phyloP scores from a whole-genome alignment of 2,113 vertebrate species.

The Capreolus pygargus region DNA sequence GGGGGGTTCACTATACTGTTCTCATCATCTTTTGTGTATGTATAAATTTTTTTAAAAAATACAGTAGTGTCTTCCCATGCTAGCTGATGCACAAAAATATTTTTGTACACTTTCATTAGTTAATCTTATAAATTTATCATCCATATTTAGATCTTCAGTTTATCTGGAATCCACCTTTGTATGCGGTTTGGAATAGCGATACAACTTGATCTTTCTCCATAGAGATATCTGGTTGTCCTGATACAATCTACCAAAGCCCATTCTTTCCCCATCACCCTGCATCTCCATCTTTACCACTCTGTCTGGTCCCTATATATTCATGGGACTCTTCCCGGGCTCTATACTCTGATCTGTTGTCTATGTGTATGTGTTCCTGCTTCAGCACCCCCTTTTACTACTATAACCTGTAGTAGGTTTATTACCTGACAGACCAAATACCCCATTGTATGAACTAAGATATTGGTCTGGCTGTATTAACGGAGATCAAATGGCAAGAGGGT shows the following conservation, averaged over 20 bases:
- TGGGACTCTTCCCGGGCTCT: background rate
- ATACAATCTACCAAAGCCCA: background rate
- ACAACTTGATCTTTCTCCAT: background rate
- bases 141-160: background rate
- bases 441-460: background rate
- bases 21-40: background rate
- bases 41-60: background rate
- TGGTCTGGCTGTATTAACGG: background rate
- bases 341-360: background rate
- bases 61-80: background rate
- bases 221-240: background rate
- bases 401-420: background rate
- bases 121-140: background rate
- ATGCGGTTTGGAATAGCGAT: background rate
- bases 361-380: background rate
- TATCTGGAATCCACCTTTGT: background rate
- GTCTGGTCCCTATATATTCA: background rate
- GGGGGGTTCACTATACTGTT: background rate
- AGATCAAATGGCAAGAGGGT: background rate
- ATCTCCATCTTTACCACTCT: background rate
- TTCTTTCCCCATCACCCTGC: background rate
- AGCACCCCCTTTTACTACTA: too few species aligned
- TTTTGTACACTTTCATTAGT: background rate
- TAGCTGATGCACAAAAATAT: background rate
- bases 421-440: background rate